Evolutionary conservation across 37 sponge, comb jelly and placozoan genomes (phyloP).

Genomic region (Axinella damicornis): DNA sequence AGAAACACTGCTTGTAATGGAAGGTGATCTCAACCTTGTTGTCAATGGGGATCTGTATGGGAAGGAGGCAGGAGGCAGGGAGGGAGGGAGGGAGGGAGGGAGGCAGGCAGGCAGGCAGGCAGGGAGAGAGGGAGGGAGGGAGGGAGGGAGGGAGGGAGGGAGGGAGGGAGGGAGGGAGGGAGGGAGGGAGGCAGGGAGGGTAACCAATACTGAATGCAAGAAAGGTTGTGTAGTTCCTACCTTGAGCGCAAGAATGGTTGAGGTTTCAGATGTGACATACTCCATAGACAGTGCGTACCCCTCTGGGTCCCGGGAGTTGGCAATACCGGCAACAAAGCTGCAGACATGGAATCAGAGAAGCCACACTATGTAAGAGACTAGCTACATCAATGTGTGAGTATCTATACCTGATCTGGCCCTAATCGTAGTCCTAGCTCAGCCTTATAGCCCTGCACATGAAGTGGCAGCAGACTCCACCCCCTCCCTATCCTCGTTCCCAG

Average conservation of each 20-base stretch:
- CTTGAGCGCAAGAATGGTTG: constrained; percentile 65
- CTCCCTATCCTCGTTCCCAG: too few species aligned
- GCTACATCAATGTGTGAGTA: too few species aligned
- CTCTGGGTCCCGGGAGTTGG: constrained; percentile 27
- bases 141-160: too few species aligned
- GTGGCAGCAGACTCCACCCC: neutral
- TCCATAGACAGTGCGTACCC: constrained; percentile 67
- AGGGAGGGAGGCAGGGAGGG: too few species aligned
- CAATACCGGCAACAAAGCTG: constrained; percentile 55
- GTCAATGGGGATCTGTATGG: constrained; percentile 62
- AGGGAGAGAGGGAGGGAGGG: too few species aligned
- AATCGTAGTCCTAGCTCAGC: too few species aligned
- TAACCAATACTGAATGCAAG: neutral
- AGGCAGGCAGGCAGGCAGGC: too few species aligned
- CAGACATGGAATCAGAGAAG: neutral
- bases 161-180: too few species aligned
- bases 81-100: too few species aligned
- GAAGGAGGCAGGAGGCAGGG: neutral
- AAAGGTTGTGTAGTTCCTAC: constrained; percentile 5
- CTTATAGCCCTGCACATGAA: too few species aligned
- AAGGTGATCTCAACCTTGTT: constrained; percentile 58
- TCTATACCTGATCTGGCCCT: too few species aligned
- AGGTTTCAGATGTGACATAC: constrained; percentile 27
- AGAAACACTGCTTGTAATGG: constrained; percentile 61
- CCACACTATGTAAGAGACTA: too few species aligned